Base-by-base conservation (phyloP, 2,113 vertebrate genomes). In the Morone saxatilis region DNA sequence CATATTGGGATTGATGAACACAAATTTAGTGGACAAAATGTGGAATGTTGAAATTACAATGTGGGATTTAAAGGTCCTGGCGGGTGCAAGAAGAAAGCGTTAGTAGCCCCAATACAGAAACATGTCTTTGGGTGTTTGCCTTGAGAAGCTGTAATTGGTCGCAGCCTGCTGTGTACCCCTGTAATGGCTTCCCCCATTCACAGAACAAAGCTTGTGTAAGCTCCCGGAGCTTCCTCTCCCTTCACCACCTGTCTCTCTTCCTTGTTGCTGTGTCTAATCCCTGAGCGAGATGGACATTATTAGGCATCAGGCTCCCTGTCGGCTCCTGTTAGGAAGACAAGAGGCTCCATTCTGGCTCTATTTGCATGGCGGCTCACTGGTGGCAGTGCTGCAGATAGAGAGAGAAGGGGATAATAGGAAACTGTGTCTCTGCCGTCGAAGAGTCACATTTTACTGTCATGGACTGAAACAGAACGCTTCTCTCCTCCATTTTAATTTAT, bases 301-400 rank as follows among this genome's bases (percentile, higher is more conserved):
- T 91, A 89, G 88, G 88, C 86, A 87, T 93, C 90, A 87, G 75
- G 84, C 78, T 86, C 81, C 71, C 89, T 91, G 89, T 91, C 86
- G 73, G 53, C 86, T 92, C 67, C 63, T 81, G 85, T 92, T 91
- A 91, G 80, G 72, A 75, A 68, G 78, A 86, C 84, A 60, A 70
- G 80, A 82, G 67, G 50, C 80, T 85, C 70, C 78, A 80, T 76
- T 88, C 84, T 71, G 80, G 77, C 74, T 70, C 57, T 41, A 84
- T 91, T 93, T 90, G 88, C 91, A 91, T 94, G 85, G 74, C 36
- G 16, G 57, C 65, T 53, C 59, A 22, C 41, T 60, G 25, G 66
- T 65, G 72, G 69, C 51, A 74, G 71, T 19, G 47, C 8, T 1
- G 25, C 17, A 75, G 73, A 76, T 38, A 70, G 54, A 54, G 14